Evolutionary conservation across 2,113 vertebrate genomes (phyloP).

Genomic region (human): DNA sequence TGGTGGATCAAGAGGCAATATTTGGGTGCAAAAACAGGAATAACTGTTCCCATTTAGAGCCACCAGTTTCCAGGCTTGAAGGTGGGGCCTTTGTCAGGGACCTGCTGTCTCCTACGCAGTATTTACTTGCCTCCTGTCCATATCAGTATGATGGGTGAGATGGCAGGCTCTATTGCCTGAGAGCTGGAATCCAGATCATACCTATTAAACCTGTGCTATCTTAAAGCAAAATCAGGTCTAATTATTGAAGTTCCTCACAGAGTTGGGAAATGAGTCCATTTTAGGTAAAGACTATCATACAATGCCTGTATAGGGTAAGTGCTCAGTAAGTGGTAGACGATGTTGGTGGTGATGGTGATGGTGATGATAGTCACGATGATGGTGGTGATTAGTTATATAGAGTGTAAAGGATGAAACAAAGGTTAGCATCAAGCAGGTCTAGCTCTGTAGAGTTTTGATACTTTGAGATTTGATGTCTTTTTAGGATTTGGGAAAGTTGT

Average conservation of each 20-base stretch:
- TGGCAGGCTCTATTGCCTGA: background rate
- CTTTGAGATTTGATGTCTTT: background rate
- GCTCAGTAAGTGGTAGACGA: background rate
- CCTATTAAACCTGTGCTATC: background rate
- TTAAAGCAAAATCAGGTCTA: background rate
- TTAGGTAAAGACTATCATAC: background rate
- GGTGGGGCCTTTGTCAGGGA: too few species aligned
- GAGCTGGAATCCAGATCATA: background rate
- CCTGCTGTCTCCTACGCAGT: too few species aligned
- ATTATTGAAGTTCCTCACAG: background rate
- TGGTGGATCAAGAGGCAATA: too few species aligned
- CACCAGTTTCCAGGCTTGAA: too few species aligned
- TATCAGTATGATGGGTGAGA: background rate
- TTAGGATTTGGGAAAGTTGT: background rate
- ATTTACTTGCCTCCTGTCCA: too few species aligned
- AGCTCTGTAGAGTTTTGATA: background rate
- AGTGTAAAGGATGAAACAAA: background rate
- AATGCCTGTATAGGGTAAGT: background rate
- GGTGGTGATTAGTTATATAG: background rate
- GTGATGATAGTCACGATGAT: fast-evolving
- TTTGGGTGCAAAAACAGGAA: too few species aligned
- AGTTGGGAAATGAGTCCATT: background rate
- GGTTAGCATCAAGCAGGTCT: background rate
- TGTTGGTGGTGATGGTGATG: too few species aligned
- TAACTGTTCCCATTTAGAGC: too few species aligned